phyloP scores from a whole-genome alignment of 1,140 invertebrate genomes.

The Coenobita brevimanus region DNA sequence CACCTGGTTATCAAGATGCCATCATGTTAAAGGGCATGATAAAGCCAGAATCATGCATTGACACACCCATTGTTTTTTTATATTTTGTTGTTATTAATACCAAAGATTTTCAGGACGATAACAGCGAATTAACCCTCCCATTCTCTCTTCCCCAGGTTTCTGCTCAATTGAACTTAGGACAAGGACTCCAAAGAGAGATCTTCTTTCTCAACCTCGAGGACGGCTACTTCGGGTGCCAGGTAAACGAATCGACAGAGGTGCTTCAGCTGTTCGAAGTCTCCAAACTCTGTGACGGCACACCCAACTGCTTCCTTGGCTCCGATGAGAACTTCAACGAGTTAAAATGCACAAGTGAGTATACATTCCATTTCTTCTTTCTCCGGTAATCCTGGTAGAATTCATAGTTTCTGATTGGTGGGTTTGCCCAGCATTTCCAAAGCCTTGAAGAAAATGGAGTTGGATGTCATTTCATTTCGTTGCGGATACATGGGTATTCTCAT shows the following conservation, averaged over 20 bases:
- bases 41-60: no score
- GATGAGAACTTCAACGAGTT: constrained; percentile 91
- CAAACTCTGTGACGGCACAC: constrained; percentile 91
- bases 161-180: constrained; percentile 69
- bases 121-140: background rate
- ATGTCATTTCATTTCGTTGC: no score
- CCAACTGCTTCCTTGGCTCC: constrained; percentile 92
- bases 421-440: no score
- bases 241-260: constrained; percentile 95
- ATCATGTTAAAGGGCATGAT: no score
- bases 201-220: constrained; percentile 97
- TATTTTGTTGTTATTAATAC: no score
- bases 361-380: background rate
- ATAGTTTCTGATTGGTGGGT: background rate
- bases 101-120: no score
- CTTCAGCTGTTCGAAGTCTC: constrained; percentile 95
- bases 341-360: constrained; percentile 91
- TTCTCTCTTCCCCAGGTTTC: constrained; percentile 63
- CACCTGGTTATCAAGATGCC: no score
- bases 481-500: no score
- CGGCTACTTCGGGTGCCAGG: constrained; percentile 97
- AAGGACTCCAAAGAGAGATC: constrained; percentile 79
- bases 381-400: background rate
- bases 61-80: no score
- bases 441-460: no score